Evolutionary conservation across 2,113 vertebrate species (phyloP).

Genomic region (Hippocampus guttulatus): DNA sequence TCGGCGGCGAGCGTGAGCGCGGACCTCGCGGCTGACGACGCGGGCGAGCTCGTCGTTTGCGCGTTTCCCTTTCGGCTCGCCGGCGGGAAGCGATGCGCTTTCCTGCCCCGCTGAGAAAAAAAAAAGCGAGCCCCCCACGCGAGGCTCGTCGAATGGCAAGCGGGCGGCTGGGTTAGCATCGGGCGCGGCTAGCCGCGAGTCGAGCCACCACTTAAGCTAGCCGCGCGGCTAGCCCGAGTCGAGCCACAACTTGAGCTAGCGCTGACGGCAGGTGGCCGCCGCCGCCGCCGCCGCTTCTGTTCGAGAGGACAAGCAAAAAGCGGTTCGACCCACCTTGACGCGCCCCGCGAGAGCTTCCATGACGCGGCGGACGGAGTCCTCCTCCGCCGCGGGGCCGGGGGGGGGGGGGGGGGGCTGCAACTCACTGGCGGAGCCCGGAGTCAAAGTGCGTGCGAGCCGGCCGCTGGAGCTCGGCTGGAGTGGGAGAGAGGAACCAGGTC

Average conservation of each 20-base stretch:
- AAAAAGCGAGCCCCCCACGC: no score
- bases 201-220: constrained; percentile 20
- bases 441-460: constrained; percentile 53
- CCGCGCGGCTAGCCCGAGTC: constrained; percentile 42
- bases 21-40: not conserved
- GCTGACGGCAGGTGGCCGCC: constrained; percentile 30
- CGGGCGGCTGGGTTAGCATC: not conserved
- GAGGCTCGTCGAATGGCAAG: not conserved
- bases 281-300: no score
- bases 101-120: no score
- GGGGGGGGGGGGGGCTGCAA: not conserved
- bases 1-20: not conserved
- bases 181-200: constrained; percentile 20
- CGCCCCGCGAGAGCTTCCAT: constrained; percentile 46
- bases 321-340: constrained; percentile 50
- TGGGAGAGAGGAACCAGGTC: not conserved
- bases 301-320: not conserved
- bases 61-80: not conserved
- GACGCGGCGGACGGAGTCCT: constrained; percentile 14
- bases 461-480: constrained; percentile 16
- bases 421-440: constrained; percentile 1
- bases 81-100: not conserved
- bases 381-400: not conserved
- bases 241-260: constrained; percentile 23
- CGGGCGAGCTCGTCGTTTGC: not conserved